Conservation (phyloP, 2,797 vertebrate species). For the Galago senegalensis region DNA sequence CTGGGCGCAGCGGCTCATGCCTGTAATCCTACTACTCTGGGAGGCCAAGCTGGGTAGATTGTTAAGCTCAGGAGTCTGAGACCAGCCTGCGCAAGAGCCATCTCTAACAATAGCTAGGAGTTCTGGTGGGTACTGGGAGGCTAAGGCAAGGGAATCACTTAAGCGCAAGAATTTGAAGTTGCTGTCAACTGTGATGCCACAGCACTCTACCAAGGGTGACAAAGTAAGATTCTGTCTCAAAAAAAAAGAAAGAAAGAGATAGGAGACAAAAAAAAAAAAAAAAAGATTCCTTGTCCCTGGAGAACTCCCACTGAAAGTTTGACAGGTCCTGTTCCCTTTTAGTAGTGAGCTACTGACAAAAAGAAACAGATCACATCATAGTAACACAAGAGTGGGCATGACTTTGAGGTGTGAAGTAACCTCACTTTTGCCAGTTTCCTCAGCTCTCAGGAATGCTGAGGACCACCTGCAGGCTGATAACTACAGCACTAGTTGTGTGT, state of each 20-base stretch:
- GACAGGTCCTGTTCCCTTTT: conserved; percentile 71
- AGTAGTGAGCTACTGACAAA: conserved; percentile 73
- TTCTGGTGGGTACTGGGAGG: too few species aligned
- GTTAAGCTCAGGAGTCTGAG: too few species aligned
- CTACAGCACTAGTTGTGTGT: neutral
- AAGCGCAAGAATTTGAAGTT: too few species aligned
- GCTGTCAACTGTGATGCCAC: too few species aligned
- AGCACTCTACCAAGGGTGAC: too few species aligned
- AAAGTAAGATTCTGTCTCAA: too few species aligned
- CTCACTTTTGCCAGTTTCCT: conserved; percentile 24
- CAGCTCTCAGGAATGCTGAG: neutral
- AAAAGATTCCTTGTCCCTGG: conserved; percentile 54
- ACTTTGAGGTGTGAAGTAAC: neutral
- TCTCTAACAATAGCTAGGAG: too few species aligned
- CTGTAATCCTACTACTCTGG: too few species aligned
- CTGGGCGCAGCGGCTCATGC: neutral
- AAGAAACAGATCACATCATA: conserved; percentile 65
- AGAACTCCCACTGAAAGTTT: conserved; percentile 56
- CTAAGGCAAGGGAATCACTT: too few species aligned
- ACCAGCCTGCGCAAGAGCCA: too few species aligned
- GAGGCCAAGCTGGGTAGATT: too few species aligned
- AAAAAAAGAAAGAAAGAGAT: too few species aligned
- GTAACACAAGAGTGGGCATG: neutral
- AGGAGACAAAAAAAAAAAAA: neutral
- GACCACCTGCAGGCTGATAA: neutral